A percentile compares a stretch with the other conserved stretches of the same genome.
Conservation (phyloP, 1,140 invertebrate species). For the Galendromus occidentalis region DNA sequence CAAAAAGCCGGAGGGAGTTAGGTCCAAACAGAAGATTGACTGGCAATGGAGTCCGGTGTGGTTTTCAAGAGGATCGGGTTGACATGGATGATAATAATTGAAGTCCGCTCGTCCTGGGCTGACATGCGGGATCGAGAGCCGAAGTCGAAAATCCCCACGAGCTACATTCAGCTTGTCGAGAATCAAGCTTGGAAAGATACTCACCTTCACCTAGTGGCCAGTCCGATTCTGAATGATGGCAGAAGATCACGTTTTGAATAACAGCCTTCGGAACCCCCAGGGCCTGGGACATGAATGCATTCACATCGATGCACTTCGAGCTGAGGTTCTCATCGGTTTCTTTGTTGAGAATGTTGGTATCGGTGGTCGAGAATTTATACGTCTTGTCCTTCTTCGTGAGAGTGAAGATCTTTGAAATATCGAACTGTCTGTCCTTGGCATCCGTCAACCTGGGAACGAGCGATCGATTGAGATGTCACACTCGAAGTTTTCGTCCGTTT, state of each 20-base stretch:
- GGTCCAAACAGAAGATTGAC: no score
- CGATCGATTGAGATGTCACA: background rate
- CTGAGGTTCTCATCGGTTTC: conserved; percentile 30
- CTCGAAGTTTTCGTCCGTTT: no score
- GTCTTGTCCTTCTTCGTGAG: background rate
- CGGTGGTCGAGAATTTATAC: background rate
- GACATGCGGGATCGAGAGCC: no score
- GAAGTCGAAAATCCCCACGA: no score
- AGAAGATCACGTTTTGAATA: conserved; percentile 89
- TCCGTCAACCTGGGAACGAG: background rate
- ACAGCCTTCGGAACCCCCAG: conserved; percentile 83
- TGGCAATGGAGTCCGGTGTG: no score
- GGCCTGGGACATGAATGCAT: conserved; percentile 38
- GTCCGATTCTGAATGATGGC: conserved; percentile 91
- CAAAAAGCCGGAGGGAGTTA: background rate
- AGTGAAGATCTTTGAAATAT: conserved; percentile 4
- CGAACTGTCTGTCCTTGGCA: background rate
- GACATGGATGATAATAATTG: no score
- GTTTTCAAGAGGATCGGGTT: no score
- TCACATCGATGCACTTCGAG: conserved; percentile 47
- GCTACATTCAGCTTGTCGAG: no score
- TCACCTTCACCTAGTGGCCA: conserved; percentile 34
- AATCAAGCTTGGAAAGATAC: no score
- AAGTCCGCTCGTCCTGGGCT: no score
- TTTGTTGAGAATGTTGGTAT: conserved; percentile 7